Base-by-base conservation (phyloP, 2,797 vertebrate genomes). In the Hippoglossus hippoglossus region DNA sequence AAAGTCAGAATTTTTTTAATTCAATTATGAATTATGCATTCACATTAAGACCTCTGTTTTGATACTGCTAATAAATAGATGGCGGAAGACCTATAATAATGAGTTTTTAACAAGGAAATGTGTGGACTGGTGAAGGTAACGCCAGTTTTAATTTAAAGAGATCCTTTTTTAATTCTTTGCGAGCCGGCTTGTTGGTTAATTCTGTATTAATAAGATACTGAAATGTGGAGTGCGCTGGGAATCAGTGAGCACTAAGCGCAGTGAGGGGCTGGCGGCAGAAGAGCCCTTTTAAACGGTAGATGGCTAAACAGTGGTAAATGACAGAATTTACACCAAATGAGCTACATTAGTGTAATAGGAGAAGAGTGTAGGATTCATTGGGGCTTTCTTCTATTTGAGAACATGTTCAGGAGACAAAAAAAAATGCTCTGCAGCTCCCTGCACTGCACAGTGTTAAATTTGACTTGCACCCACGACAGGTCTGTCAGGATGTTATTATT, bases 11-110 rank as follows among this genome's bases (percentile, higher is more conserved):
- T 77, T 86, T 86, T 87, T 91, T 84, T 85, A 75, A 92, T 93
- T 93, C 89, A 94, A 90, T 93, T 91, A 93, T 93, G 91, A 93
- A 94, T 94, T 91, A 94, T 93, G 89, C 90, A 93, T 93, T 89
- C 87, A 85, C 88, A 91, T 94, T 93, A 92, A 91, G 89, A 92
- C 90, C 87, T 92, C 87, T 93, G 90, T 92, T 93, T 94, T 90
- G 90, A 92, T 92, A 90, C 83, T 88, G 91, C 88, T 93, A 92
- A 94, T 93, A 92, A 93, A 94, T 89, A 94, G 88, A 92, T 73
- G 85, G 79, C 66, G 61, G 86, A 88, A 90, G 89, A 92, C 86
- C 85, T 78, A 85, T 89, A 92, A 89, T 90, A 92, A 93, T 92
- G 86, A 91, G 88, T 89, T 90, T 94, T 92, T 91, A 91, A 92